A percentile compares a stretch with the other conserved stretches of the same genome.
Conservation (phyloP, 2,113 vertebrate species). For the Brachionichthys hirsutus region DNA sequence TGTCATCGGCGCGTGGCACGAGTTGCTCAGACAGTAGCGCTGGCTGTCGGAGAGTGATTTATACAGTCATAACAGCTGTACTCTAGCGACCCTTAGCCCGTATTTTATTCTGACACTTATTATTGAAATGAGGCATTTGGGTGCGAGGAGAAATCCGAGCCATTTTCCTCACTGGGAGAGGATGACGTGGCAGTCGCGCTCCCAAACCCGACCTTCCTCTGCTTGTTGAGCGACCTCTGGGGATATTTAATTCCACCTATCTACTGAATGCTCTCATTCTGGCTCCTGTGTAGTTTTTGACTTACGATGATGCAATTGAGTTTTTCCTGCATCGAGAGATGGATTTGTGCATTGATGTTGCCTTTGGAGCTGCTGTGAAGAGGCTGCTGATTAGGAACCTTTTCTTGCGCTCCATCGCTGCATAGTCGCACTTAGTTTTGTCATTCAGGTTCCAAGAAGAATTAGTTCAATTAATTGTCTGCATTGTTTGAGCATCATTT, state of each 20-base stretch:
- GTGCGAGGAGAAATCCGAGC: conserved; percentile 49
- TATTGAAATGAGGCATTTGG: conserved; percentile 82
- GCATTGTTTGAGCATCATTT: too few species aligned
- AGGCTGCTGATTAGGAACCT: neutral
- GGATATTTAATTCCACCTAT: conserved; percentile 54
- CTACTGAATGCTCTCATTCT: conserved; percentile 37
- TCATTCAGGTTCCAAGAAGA: neutral
- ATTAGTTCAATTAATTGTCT: neutral
- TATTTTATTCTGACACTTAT: conserved; percentile 83
- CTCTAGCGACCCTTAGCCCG: conserved; percentile 70
- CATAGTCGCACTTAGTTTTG: conserved; percentile 13
- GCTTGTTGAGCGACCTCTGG: conserved; percentile 36
- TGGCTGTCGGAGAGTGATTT: conserved; percentile 80
- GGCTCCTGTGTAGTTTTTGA: conserved; percentile 31
- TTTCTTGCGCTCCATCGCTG: neutral
- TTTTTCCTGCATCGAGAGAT: conserved; percentile 27
- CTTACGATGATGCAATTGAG: conserved; percentile 57
- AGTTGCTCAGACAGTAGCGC: conserved; percentile 71
- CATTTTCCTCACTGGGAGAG: conserved; percentile 21
- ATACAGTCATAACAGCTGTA: conserved; percentile 78
- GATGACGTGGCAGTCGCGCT: conserved; percentile 40
- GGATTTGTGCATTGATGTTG: conserved; percentile 28
- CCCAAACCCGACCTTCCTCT: conserved; percentile 21
- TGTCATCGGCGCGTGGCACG: conserved; percentile 71
- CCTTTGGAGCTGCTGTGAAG: neutral